A percentile compares a stretch with the other conserved stretches of the same genome.
These are phyloP conservation scores for Pachypeltis micranthus DNA, from an alignment of 1,140 invertebrate species.

Conservation along the genomic window DNA sequence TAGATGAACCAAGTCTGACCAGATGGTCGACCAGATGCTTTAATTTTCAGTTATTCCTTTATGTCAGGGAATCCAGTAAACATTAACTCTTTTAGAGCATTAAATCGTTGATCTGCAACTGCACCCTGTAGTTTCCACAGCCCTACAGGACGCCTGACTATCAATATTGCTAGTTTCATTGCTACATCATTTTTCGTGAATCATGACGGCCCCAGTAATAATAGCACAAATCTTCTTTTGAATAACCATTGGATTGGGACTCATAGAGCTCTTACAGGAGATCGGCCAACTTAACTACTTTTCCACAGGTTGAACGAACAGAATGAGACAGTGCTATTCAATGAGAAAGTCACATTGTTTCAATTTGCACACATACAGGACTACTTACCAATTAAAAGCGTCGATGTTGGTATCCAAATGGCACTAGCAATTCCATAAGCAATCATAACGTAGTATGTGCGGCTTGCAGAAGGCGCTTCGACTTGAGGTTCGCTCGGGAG, in stretches of 20 bases:
- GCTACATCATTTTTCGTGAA: no score
- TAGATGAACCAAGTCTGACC: no score
- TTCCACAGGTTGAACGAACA: not conserved
- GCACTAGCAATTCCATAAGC: constrained; percentile 19
- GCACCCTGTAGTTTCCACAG: no score
- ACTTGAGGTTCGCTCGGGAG: not conserved
- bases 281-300: not conserved
- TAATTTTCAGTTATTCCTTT: no score
- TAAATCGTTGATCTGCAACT: no score
- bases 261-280: not conserved
- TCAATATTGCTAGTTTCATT: no score
- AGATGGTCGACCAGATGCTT: no score
- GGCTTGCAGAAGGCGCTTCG: not conserved
- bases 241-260: not conserved
- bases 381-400: constrained; percentile 15
- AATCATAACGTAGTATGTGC: constrained; percentile 13
- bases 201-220: not conserved
- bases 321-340: not conserved
- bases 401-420: constrained; percentile 17
- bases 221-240: not conserved
- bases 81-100: no score
- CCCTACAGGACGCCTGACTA: no score
- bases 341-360: not conserved
- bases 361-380: not conserved
- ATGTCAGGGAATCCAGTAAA: no score